Conservation (phyloP, 1,140 invertebrate species). For the Arion vulgaris region DNA sequence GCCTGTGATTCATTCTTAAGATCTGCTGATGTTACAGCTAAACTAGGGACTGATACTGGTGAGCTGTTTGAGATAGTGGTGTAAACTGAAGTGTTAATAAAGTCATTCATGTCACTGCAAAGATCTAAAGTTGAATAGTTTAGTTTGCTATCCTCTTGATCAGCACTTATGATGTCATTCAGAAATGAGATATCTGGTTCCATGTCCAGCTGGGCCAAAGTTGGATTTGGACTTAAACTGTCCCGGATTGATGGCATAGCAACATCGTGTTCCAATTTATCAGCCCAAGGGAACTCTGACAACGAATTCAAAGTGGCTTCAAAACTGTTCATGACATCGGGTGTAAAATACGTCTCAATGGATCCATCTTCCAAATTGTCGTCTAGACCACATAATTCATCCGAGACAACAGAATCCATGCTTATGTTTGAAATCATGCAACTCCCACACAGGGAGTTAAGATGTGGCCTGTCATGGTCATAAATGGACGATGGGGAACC, state of each 20-base stretch:
- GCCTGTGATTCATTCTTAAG: background rate
- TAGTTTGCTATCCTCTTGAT: slow-evolving; percentile 20
- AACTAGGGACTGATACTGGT: background rate
- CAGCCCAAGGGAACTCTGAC: background rate
- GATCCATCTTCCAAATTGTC: slow-evolving; percentile 30
- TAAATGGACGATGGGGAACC: slow-evolving; percentile 26
- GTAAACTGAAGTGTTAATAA: background rate
- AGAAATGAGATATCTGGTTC: slow-evolving; percentile 30
- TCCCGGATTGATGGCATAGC: background rate
- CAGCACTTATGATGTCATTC: background rate
- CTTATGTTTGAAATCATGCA: slow-evolving; percentile 17
- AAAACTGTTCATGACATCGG: slow-evolving; percentile 21
- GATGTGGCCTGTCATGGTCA: slow-evolving; percentile 24
- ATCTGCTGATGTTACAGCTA: background rate
- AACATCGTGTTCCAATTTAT: slow-evolving; percentile 14
- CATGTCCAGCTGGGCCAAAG: slow-evolving; percentile 30
- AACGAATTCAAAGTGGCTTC: background rate
- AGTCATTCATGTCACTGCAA: slow-evolving; percentile 16
- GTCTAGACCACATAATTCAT: slow-evolving; percentile 12
- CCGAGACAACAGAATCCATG: slow-evolving; percentile 7
- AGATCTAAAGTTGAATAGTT: slow-evolving; percentile 8
- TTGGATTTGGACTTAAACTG: background rate
- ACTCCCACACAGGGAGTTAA: background rate
- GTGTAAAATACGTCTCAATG: slow-evolving; percentile 18
- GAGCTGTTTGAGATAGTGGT: background rate